Evolutionary conservation across 1,140 invertebrate genomes (phyloP).

Genomic region (Oncopeltus fasciatus): DNA sequence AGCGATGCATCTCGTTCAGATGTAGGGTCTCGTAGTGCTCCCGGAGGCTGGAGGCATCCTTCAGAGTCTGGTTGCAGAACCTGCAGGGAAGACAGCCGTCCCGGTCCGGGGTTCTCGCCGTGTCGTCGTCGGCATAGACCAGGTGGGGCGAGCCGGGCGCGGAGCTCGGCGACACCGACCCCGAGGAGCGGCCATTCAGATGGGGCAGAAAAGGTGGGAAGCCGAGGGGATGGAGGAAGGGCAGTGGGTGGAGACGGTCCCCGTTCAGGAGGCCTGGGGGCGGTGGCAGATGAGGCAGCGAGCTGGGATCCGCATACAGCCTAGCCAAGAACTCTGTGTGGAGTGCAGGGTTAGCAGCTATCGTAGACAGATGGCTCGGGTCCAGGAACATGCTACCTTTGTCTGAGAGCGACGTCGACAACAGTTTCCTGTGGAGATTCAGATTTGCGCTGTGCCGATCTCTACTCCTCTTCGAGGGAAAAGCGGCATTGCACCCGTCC

Average conservation of each 20-base stretch:
- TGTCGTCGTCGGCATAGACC: conserved; percentile 37
- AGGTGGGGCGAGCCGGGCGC: conserved; percentile 24
- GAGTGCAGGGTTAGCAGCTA: conserved; percentile 36
- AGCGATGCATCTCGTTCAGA: conserved; percentile 58
- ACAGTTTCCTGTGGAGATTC: conserved; percentile 75
- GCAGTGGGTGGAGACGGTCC: conserved; percentile 33
- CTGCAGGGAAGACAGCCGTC: conserved; percentile 48
- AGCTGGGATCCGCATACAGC: conserved; percentile 56
- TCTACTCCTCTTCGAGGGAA: conserved; percentile 84
- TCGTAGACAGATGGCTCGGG: conserved; percentile 20
- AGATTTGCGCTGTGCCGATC: conserved; percentile 86
- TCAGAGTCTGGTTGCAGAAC: conserved; percentile 45
- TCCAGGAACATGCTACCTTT: conserved; percentile 22
- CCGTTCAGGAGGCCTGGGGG: conserved; percentile 31
- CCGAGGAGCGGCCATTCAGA: conserved; percentile 26
- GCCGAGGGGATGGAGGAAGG: conserved; percentile 34
- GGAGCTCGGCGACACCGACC: conserved; percentile 22
- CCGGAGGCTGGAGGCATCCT: conserved; percentile 42
- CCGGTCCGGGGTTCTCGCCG: conserved; percentile 40
- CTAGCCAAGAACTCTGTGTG: conserved; percentile 68
- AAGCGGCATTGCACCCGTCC: conserved; percentile 89
- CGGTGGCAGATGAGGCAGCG: conserved; percentile 32
- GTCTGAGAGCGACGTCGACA: conserved; percentile 47
- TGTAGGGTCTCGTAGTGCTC: conserved; percentile 53
- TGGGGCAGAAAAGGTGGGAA: conserved; percentile 32